These are phyloP conservation scores for Acheta domesticus DNA, from an alignment of 2,888 invertebrate genomes.

Conservation along the genomic window DNA sequence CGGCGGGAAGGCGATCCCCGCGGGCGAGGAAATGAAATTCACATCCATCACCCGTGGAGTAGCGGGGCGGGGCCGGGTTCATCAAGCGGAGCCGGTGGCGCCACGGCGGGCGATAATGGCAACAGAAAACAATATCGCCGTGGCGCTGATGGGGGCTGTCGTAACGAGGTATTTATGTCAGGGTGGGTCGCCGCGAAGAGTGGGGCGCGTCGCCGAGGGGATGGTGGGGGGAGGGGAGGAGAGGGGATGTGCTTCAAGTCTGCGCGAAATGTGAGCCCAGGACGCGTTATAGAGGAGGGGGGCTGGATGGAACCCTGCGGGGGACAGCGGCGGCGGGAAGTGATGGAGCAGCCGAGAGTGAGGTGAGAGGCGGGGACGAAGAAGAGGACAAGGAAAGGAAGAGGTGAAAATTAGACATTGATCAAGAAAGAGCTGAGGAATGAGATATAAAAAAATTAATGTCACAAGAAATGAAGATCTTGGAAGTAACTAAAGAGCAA, in stretches of 20 bases:
- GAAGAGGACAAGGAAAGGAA: too few relatives aligned
- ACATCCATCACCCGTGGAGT: neutral
- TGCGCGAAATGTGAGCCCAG: neutral
- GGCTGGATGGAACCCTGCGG: neutral
- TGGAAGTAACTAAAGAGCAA: too few relatives aligned
- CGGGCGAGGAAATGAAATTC: neutral
- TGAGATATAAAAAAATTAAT: too few relatives aligned
- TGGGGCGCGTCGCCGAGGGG: neutral
- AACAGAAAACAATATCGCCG: constrained; percentile 3
- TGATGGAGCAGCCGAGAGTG: too few relatives aligned
- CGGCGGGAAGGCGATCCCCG: neutral
- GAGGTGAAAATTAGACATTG: too few relatives aligned
- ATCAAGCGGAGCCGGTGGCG: neutral
- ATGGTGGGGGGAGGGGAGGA: neutral
- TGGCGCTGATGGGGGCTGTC: constrained; percentile 2
- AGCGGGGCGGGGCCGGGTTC: neutral
- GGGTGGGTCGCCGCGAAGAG: neutral
- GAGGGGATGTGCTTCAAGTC: neutral
- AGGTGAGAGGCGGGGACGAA: too few relatives aligned
- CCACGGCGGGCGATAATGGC: neutral
- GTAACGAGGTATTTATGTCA: constrained; percentile 9
- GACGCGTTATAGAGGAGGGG: neutral
- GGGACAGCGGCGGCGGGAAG: too few relatives aligned
- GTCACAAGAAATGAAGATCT: too few relatives aligned
- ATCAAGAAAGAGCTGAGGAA: too few relatives aligned